phyloP scores from a whole-genome alignment of 2,888 invertebrate genomes.

The Stenurella melanura region DNA sequence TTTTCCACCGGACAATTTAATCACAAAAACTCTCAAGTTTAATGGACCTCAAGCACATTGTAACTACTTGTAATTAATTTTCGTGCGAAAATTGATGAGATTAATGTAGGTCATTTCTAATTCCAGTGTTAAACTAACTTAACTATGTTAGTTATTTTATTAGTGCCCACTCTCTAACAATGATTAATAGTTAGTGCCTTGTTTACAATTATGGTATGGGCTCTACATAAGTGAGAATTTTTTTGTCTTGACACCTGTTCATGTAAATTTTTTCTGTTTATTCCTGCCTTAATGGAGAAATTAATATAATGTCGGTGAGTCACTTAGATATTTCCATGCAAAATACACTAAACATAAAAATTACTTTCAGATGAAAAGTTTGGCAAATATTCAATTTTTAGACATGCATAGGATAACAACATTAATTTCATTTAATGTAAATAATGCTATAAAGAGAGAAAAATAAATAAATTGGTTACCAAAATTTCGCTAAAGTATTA shows the following conservation, averaged over 20 bases:
- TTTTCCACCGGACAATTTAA: background rate
- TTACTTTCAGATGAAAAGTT: too few relatives aligned
- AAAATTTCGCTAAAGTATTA: too few relatives aligned
- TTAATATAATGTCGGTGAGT: too few relatives aligned
- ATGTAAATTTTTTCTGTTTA: background rate
- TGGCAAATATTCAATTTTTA: too few relatives aligned
- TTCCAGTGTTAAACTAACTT: background rate
- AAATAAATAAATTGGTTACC: too few relatives aligned
- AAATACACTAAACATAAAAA: too few relatives aligned
- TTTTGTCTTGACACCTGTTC: background rate
- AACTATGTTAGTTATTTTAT: background rate
- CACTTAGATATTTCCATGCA: too few relatives aligned
- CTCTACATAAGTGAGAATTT: background rate
- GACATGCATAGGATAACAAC: too few relatives aligned
- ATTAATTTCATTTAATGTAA: too few relatives aligned
- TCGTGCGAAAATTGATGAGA: background rate
- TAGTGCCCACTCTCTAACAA: background rate
- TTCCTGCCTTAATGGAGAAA: background rate
- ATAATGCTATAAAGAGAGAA: too few relatives aligned
- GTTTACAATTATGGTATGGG: background rate
- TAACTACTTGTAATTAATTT: constrained; percentile 20
- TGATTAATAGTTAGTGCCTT: background rate
- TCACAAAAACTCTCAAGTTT: background rate
- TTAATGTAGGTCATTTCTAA: constrained; percentile 5
- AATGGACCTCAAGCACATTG: background rate